A percentile compares a stretch with the other conserved stretches of the same genome.
Evolutionary conservation across 1,140 invertebrate genomes (phyloP).

Genomic region (Tetramorium simillimum): DNA sequence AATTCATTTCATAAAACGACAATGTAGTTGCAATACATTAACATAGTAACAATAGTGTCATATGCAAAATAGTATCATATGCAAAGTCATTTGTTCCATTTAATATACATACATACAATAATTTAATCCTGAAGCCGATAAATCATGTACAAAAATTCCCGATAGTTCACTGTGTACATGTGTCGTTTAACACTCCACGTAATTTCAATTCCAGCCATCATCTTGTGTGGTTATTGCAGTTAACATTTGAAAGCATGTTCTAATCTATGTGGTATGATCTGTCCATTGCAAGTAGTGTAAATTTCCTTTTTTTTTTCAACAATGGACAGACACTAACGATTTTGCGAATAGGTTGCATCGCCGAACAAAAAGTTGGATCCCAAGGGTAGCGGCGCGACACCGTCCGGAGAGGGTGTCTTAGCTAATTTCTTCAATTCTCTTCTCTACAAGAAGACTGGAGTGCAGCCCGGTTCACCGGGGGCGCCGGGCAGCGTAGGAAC

Average conservation of each 20-base stretch:
- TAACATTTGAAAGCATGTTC: constrained; percentile 76
- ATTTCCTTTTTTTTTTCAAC: neutral
- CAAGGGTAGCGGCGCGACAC: constrained; percentile 85
- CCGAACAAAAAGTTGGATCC: constrained; percentile 84
- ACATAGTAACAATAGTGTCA: neutral
- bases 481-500: constrained; percentile 80
- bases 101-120: constrained; percentile 4
- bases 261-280: constrained; percentile 76
- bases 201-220: constrained; percentile 56
- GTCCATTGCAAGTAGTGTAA: constrained; percentile 23
- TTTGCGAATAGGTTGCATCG: constrained; percentile 80
- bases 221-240: constrained; percentile 64
- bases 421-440: constrained; percentile 99
- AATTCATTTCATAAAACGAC: constrained; percentile 19
- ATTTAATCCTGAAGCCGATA: constrained; percentile 7
- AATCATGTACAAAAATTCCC: neutral
- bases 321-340: constrained; percentile 59
- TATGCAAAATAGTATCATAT: no score
- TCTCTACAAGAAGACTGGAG: constrained; percentile 95
- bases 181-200: constrained; percentile 38
- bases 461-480: constrained; percentile 85
- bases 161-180: neutral
- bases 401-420: constrained; percentile 96
- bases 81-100: constrained; percentile 5
- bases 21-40: constrained; percentile 7